Evolutionary conservation across 1,140 invertebrate genomes (phyloP).

Genomic region (Drosophila funebris): DNA sequence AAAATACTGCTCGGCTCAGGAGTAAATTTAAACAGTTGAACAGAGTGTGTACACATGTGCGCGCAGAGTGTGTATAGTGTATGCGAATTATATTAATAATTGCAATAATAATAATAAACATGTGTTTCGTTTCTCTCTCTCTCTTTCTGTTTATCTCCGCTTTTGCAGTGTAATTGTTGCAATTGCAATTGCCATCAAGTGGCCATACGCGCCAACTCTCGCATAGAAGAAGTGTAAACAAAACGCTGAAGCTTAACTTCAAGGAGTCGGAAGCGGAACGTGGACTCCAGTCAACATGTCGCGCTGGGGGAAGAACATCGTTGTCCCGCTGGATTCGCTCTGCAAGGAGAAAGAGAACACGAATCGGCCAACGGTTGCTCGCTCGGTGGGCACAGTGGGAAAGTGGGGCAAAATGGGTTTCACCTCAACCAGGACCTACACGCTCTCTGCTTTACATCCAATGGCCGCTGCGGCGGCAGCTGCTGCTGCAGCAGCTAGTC

Average conservation of each 20-base stretch:
- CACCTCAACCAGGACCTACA: constrained; percentile 91
- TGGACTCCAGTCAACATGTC: constrained; percentile 84
- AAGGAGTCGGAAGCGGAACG: constrained; percentile 1
- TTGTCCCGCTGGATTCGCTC: constrained; percentile 86
- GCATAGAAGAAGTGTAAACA: constrained; percentile 41
- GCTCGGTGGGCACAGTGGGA: constrained; percentile 94
- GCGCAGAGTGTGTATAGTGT: neutral
- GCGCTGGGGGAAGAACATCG: constrained; percentile 87
- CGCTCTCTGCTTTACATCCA: constrained; percentile 68
- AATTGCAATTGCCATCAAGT: constrained; percentile 31
- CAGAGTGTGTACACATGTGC: neutral
- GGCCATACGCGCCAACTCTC: no score
- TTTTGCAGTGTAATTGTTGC: constrained; percentile 39
- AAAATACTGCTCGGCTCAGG: neutral
- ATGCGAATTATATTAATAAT: neutral
- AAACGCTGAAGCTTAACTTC: constrained; percentile 17
- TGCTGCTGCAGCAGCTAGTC: constrained; percentile 81
- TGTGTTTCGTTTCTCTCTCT: constrained; percentile 1
- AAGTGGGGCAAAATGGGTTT: constrained; percentile 97
- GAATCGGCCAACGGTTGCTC: constrained; percentile 93
- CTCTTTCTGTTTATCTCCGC: neutral
- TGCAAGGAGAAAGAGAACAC: constrained; percentile 91
- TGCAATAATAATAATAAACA: constrained; percentile 11
- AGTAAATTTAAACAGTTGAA: neutral
- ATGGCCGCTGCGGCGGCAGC: constrained; percentile 83